These are phyloP conservation scores for Ardeotis arabs DNA, from an alignment of 2,113 vertebrate genomes.

Conservation along the genomic window DNA sequence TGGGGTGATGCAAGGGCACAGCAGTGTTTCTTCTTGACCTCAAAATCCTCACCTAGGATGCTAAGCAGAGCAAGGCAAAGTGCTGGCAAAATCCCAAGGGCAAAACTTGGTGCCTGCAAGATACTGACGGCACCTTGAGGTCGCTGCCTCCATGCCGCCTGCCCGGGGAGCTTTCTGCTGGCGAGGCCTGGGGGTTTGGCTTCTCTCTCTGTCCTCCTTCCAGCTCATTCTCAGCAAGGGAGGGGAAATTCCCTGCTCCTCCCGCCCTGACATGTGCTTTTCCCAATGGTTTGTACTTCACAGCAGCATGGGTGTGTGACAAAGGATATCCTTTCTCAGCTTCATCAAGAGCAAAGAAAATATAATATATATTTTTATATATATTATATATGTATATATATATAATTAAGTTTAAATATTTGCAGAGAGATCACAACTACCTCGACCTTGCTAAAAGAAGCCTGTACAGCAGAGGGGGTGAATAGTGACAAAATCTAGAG, in stretches of 20 bases:
- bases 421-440: slow-evolving; percentile 73
- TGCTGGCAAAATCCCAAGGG: background rate
- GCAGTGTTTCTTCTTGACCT: background rate
- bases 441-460: slow-evolving; percentile 67
- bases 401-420: slow-evolving; percentile 82
- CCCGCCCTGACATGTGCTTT: background rate
- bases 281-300: slow-evolving; percentile 65
- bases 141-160: background rate
- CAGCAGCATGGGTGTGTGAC: slow-evolving; percentile 76
- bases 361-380: slow-evolving; percentile 80
- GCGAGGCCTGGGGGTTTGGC: background rate
- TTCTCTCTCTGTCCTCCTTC: background rate
- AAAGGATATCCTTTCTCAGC: slow-evolving; percentile 71
- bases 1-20: background rate
- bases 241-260: slow-evolving; percentile 12
- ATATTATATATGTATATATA: slow-evolving; percentile 72
- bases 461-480: slow-evolving; percentile 63
- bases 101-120: background rate
- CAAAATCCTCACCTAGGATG: background rate
- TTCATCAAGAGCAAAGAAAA: slow-evolving; percentile 81
- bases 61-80: background rate
- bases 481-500: slow-evolving; percentile 53
- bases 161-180: background rate
- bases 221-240: background rate
- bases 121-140: background rate